These are phyloP conservation scores for Esox niger DNA, from an alignment of 2,113 vertebrate genomes.

Conservation along the genomic window DNA sequence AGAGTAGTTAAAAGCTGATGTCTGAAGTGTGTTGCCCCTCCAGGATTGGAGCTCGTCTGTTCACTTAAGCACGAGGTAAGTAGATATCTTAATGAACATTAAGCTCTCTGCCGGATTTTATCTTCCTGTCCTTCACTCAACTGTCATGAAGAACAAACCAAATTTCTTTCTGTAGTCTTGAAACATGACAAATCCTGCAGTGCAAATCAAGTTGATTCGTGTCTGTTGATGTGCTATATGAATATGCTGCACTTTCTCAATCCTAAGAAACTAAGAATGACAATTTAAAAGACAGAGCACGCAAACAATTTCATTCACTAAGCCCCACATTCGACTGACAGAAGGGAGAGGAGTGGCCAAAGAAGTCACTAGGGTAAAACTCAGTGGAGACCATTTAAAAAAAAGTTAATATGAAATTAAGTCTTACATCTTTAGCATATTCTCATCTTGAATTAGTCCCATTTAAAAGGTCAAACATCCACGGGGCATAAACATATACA, in stretches of 20 bases:
- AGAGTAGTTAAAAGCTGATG: too few species aligned
- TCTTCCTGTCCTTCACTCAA: not conserved
- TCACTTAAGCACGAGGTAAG: constrained; percentile 66
- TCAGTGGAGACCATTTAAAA: not conserved
- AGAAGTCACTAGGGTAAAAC: not conserved
- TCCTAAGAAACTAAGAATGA: not conserved
- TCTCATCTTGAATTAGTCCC: too few species aligned
- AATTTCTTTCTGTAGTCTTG: not conserved
- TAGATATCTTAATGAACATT: constrained; percentile 66
- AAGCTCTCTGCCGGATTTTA: constrained; percentile 25
- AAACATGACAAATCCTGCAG: not conserved
- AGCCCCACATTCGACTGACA: too few species aligned
- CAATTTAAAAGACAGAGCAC: not conserved
- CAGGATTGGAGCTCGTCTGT: too few species aligned
- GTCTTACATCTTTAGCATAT: too few species aligned
- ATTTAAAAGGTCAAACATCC: too few species aligned
- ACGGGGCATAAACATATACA: too few species aligned
- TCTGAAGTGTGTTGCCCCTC: too few species aligned
- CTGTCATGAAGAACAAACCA: too few species aligned
- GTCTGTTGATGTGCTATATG: not conserved
- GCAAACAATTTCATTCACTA: not conserved
- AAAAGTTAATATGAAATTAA: too few species aligned
- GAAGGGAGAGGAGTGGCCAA: too few species aligned
- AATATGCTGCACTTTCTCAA: not conserved
- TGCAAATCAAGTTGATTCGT: not conserved